Percentiles rank a stretch among this genome's conserved stretches.
Evolutionary conservation across 2,888 invertebrate genomes (phyloP).

Genomic region (Galerucella pusilla): DNA sequence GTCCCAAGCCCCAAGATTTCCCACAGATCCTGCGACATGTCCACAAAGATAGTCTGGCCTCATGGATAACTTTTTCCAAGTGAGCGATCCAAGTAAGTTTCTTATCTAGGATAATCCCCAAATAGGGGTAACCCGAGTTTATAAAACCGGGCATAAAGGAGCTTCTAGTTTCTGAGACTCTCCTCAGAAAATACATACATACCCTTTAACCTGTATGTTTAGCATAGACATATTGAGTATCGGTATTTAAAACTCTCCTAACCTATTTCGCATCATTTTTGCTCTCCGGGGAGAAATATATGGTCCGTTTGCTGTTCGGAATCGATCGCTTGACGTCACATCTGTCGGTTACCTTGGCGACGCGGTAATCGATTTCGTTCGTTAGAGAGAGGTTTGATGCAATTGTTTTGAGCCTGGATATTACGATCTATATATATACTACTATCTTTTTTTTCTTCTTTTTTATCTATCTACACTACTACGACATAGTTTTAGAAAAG

Average conservation of each 20-base stretch:
- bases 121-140: too few relatives aligned
- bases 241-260: constrained; percentile 16
- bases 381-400: constrained; percentile 16
- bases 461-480: neutral
- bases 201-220: neutral
- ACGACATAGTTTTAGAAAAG: neutral
- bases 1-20: too few relatives aligned
- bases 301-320: constrained; percentile 29
- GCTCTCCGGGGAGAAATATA: constrained; percentile 35
- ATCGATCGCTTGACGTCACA: constrained; percentile 56
- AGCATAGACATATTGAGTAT: neutral
- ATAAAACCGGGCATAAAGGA: too few relatives aligned
- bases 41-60: too few relatives aligned
- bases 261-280: constrained; percentile 29
- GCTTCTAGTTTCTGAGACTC: too few relatives aligned
- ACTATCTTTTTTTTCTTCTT: too few relatives aligned
- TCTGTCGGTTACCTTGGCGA: constrained; percentile 55
- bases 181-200: too few relatives aligned
- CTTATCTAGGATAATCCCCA: too few relatives aligned
- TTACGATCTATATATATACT: neutral
- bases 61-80: too few relatives aligned
- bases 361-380: constrained; percentile 47
- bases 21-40: too few relatives aligned
- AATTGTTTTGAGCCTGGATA: constrained; percentile 21
- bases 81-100: too few relatives aligned